Evolutionary conservation across 2,113 vertebrate genomes (phyloP).

Genomic region (Nothoprocta pentlandii): DNA sequence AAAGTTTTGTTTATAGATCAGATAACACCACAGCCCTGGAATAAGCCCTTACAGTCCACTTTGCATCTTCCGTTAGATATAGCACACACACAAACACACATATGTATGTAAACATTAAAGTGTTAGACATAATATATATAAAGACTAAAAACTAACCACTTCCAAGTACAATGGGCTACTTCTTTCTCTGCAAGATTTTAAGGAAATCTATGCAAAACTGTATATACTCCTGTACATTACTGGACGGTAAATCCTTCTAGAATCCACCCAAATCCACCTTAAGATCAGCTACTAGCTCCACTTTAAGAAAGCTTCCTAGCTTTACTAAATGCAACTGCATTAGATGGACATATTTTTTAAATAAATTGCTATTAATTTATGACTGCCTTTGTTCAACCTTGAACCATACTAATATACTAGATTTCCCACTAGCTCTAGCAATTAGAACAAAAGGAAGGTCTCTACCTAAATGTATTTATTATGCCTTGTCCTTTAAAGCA

Average conservation of each 20-base stretch:
- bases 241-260: fast-evolving
- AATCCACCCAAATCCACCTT: not conserved
- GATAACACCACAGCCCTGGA: not conserved
- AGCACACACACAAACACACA: not conserved
- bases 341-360: not conserved
- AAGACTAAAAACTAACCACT: not conserved
- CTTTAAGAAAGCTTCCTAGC: not conserved
- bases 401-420: not conserved
- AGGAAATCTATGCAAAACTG: not conserved
- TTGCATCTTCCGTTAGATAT: not conserved
- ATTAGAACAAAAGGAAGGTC: not conserved
- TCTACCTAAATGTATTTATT: not conserved
- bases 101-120: not conserved
- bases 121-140: not conserved
- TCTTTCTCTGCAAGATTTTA: fast-evolving
- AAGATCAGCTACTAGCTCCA: not conserved
- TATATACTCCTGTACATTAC: too few species aligned
- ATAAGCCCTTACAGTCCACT: not conserved
- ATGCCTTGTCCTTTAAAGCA: not conserved
- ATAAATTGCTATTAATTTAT: not conserved
- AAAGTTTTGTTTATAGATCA: not conserved
- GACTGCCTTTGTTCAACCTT: not conserved
- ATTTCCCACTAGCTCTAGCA: not conserved
- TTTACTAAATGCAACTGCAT: not conserved
- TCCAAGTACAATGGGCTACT: not conserved